Conservation (phyloP, 2,797 vertebrate species). For the Fundulus diaphanus region DNA sequence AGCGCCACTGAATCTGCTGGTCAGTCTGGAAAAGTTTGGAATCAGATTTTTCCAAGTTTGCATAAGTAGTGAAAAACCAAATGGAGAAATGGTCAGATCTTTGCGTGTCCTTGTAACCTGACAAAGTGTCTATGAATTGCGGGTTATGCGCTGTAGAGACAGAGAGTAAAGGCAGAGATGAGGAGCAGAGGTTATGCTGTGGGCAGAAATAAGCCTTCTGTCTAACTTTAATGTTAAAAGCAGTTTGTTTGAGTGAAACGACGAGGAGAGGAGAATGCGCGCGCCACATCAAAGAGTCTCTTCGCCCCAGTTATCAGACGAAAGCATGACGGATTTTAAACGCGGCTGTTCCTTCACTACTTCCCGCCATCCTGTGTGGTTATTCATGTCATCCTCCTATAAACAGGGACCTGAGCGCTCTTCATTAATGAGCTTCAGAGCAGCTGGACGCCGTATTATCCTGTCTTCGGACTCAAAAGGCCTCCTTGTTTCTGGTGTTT, state of each 20-base stretch:
- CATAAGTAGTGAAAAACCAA: neutral
- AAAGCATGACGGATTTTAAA: slow-evolving; percentile 8
- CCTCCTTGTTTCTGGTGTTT: neutral
- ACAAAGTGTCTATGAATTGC: neutral
- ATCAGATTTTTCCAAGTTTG: neutral
- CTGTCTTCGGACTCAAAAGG: slow-evolving; percentile 2
- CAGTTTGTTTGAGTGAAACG: neutral
- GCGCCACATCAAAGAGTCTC: neutral
- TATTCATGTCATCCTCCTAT: slow-evolving; percentile 19
- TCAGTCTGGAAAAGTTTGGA: neutral
- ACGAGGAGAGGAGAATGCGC: neutral
- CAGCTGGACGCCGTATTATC: neutral
- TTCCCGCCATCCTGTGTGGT: slow-evolving; percentile 9
- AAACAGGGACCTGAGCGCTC: slow-evolving; percentile 6
- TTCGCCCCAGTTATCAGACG: neutral
- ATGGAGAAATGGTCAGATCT: neutral
- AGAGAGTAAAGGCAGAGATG: neutral
- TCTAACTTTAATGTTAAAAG: neutral
- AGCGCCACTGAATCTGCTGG: neutral
- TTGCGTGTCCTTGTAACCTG: neutral
- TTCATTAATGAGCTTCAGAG: slow-evolving; percentile 15
- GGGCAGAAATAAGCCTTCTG: neutral
- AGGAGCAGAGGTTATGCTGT: neutral
- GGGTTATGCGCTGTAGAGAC: neutral
- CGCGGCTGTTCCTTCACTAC: neutral